These are phyloP conservation scores for Schizothorax lantsangensis DNA, from an alignment of 2,797 vertebrate genomes.

Conservation along the genomic window DNA sequence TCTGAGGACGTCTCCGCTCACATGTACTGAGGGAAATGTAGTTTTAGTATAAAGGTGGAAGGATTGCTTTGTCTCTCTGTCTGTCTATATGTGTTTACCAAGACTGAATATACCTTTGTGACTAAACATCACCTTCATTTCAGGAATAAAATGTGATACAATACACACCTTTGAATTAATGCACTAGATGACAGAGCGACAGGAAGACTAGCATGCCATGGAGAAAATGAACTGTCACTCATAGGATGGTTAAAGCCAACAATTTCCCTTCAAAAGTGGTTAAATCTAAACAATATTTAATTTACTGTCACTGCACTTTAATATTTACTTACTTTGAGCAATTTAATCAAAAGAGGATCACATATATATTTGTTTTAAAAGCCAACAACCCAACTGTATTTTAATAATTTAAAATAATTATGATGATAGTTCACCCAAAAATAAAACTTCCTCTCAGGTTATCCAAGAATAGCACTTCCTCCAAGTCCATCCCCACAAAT, in stretches of 20 bases:
- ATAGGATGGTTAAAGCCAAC: not conserved
- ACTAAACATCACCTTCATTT: constrained; percentile 5
- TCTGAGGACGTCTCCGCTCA: not conserved
- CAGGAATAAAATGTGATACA: not conserved
- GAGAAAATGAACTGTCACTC: not conserved
- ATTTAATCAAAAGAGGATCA: not conserved
- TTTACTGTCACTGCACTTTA: not conserved
- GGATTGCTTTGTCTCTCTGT: not conserved
- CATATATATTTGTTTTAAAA: not conserved
- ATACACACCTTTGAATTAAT: not conserved
- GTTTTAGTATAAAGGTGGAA: not conserved
- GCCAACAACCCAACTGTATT: not conserved
- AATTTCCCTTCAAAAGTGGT: not conserved
- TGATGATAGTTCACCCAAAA: not conserved
- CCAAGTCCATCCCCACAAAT: not conserved
- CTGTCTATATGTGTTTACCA: not conserved
- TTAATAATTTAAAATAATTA: not conserved
- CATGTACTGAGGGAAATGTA: not conserved
- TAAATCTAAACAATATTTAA: not conserved
- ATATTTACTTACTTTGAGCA: not conserved
- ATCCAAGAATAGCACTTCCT: not conserved
- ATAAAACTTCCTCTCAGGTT: not conserved
- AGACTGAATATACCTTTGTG: not conserved
- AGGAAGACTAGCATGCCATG: not conserved
- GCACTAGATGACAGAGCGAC: not conserved